These are phyloP conservation scores for Ips typographus DNA, from an alignment of 1,140 invertebrate species.

Conservation along the genomic window DNA sequence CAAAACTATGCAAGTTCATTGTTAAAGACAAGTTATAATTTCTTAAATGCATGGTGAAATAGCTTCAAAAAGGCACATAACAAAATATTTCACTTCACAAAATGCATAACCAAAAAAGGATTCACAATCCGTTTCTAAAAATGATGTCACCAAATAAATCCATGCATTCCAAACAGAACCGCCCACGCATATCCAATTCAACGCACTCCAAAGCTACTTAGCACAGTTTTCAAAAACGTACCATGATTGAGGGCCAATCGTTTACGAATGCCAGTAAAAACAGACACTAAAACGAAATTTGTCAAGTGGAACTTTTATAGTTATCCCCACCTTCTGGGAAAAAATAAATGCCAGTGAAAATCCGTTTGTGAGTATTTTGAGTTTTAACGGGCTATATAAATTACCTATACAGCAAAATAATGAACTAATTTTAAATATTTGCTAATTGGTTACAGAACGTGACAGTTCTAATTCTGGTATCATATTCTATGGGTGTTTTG, in stretches of 20 bases:
- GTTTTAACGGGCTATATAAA: slow-evolving; percentile 32
- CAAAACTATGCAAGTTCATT: no score
- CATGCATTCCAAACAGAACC: not conserved
- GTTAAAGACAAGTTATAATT: no score
- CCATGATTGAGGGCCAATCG: slow-evolving; percentile 18
- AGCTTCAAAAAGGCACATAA: no score
- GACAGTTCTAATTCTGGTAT: not conserved
- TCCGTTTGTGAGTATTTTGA: slow-evolving; percentile 23
- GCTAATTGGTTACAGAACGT: slow-evolving; percentile 5
- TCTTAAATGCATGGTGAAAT: no score
- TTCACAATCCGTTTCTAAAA: not conserved
- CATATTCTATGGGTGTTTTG: no score
- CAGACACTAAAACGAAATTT: slow-evolving; percentile 29
- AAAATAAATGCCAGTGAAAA: slow-evolving; percentile 4
- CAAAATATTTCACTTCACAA: no score
- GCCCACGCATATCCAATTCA: slow-evolving; percentile 4
- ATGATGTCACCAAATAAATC: slow-evolving; percentile 13
- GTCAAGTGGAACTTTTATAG: slow-evolving; percentile 31
- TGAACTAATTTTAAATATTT: slow-evolving; percentile 28
- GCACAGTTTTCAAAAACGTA: slow-evolving; percentile 15
- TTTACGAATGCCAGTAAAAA: slow-evolving; percentile 26
- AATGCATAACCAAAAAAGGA: no score
- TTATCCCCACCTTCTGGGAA: slow-evolving; percentile 23
- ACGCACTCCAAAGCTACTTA: not conserved
- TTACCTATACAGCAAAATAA: slow-evolving; percentile 26